Evolutionary conservation across 2,113 vertebrate species (phyloP).

Genomic region (Callipepla squamata): DNA sequence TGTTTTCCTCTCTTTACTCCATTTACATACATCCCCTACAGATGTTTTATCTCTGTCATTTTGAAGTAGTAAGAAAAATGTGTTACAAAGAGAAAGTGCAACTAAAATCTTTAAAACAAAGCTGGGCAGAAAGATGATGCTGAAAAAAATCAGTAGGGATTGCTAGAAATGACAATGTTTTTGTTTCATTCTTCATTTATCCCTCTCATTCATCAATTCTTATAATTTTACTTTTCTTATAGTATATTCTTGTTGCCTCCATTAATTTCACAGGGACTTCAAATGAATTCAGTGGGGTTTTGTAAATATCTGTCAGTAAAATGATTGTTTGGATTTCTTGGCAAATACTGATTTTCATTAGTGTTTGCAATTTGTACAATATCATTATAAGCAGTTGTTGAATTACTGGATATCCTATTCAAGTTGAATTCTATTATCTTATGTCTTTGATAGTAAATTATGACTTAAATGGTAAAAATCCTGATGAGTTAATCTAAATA

Average conservation of each 20-base stretch:
- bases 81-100: neutral
- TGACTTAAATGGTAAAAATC: neutral
- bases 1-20: neutral
- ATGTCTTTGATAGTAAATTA: neutral
- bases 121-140: neutral
- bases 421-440: neutral
- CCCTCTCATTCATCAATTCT: neutral
- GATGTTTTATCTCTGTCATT: neutral
- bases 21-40: neutral
- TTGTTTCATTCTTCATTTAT: neutral
- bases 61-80: neutral
- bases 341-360: neutral
- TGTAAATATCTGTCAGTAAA: neutral
- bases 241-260: neutral
- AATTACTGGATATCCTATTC: neutral
- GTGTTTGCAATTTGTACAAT: neutral
- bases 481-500: neutral
- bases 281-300: neutral
- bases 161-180: neutral
- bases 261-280: neutral
- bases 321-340: neutral
- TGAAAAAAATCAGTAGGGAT: neutral
- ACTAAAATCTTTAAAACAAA: neutral
- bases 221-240: neutral
- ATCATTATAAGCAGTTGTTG: neutral